Evolutionary conservation across 2,113 vertebrate species (phyloP), one percentile per base, ranked within the genome.

Genomic region (Cinclus cinclus): DNA sequence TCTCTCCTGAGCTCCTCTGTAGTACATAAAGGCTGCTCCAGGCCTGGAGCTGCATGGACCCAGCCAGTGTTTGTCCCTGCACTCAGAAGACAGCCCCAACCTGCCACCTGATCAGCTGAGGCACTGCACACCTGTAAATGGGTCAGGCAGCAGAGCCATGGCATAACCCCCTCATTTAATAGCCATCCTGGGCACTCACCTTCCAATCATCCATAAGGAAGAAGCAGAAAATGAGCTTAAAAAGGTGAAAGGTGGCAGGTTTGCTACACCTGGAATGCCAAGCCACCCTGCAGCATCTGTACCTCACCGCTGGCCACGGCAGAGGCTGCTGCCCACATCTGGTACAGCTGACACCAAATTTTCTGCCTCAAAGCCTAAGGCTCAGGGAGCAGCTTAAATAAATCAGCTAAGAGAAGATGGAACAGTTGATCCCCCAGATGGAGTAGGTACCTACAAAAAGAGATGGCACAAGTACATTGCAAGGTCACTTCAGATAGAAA

Each of bases 81-180:
- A 23, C 63, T 49, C 55, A 55, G 41, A 30, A 47, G 79, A 84
- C 41, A 24, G 55, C 52, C 44, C 37, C 73, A 71, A 4, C 4
- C 42, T 56, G 56, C 22, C 71, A 37, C 30, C 41, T 30, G 25
- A 22, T 21, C 2, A 1, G 12, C 68, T 4, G 3, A 83, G 46
- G n/a, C 65, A 13, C 46, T 2, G 6, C 60, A 13, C 5, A 11
- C 33, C 23, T 4, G 0, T 1, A 5, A 55, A 9, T 1, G 7
- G 55, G 30, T 6, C 0, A 10, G 30, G 33, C 0, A 0, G 39
- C 46, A 69, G 70, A 55, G 16, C 71, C 49, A 31, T 0, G 0
- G 13, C 70, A 17, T 3, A 37, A 42, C 37, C 18, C 73, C 31
- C n/a, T 31, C 10, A 11, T 44, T 37, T 27, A 31, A 39, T 0